phyloP scores from a whole-genome alignment of 1,140 invertebrate species.

The Drosophila fuyamai region DNA sequence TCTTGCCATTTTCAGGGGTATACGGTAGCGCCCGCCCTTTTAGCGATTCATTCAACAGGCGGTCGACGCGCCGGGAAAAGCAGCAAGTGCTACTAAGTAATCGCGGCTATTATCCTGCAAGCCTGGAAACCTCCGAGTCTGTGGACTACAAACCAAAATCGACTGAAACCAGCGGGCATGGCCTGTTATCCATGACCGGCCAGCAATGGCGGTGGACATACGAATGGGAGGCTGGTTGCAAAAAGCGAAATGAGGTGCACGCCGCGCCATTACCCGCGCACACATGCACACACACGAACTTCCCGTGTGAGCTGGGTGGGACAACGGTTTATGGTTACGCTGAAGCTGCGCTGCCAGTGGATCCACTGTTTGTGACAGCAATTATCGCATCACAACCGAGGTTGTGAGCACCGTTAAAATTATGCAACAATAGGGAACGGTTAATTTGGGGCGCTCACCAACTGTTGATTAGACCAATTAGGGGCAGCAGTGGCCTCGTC shows the following conservation, averaged over 20 bases:
- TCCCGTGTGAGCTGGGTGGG: slow-evolving; percentile 3
- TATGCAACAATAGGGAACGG: slow-evolving; percentile 32
- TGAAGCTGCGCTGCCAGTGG: not conserved
- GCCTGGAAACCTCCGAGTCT: slow-evolving; percentile 28
- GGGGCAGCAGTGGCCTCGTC: not conserved
- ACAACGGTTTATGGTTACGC: slow-evolving; percentile 54
- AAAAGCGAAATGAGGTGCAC: slow-evolving; percentile 40
- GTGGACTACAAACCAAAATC: slow-evolving; percentile 70
- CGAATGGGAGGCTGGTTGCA: not conserved
- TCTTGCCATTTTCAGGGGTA: not conserved
- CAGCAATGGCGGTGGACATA: not conserved
- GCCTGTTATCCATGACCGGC: slow-evolving; percentile 6
- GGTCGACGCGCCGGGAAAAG: not conserved
- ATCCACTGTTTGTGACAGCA: slow-evolving; percentile 65
- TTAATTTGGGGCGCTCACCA: slow-evolving; percentile 29
- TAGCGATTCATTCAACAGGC: slow-evolving; percentile 14
- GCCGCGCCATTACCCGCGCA: not conserved
- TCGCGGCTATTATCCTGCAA: not conserved
- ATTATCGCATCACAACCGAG: slow-evolving; percentile 42
- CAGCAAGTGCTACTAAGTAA: not conserved
- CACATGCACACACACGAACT: slow-evolving; percentile 7
- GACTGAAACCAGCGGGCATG: slow-evolving; percentile 52
- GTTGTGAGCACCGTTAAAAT: not conserved
- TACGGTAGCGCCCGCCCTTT: not conserved
- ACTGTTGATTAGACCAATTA: slow-evolving; percentile 47